Percentiles rank a stretch among this genome's conserved stretches.
Evolutionary conservation across 2,888 invertebrate species (phyloP).

Genomic region (Teleogryllus oceanicus): DNA sequence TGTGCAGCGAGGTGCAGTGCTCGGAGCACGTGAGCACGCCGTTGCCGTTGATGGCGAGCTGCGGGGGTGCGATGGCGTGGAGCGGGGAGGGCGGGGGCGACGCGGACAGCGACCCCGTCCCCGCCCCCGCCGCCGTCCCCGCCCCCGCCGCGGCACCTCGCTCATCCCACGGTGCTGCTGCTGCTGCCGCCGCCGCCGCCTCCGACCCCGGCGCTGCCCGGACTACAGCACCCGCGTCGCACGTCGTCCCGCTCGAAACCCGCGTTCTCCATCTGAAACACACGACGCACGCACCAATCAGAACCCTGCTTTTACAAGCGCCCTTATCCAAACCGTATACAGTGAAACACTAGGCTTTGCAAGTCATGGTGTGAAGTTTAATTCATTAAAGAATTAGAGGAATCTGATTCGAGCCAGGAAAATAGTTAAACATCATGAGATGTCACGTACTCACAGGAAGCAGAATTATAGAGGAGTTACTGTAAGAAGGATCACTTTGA

Average conservation of each 20-base stretch:
- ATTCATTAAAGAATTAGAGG: too few species aligned
- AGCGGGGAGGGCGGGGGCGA: conserved; percentile 30
- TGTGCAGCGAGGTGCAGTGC: conserved; percentile 28
- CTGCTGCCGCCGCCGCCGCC: conserved; percentile 36
- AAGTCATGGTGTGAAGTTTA: too few species aligned
- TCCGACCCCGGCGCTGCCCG: conserved; percentile 31
- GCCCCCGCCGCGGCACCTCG: conserved; percentile 40
- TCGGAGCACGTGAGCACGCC: conserved; percentile 40
- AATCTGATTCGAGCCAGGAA: too few species aligned
- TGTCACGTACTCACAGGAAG: too few species aligned
- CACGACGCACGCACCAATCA: too few species aligned
- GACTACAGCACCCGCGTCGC: conserved; percentile 29
- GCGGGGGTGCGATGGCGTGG: conserved; percentile 37
- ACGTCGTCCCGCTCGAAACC: conserved; percentile 41
- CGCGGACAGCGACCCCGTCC: conserved; percentile 23
- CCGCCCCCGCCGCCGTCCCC: conserved; percentile 38
- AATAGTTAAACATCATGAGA: too few species aligned
- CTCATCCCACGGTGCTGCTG: conserved; percentile 44
- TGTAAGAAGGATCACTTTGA: too few species aligned
- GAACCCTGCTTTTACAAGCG: too few species aligned
- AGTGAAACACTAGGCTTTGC: too few species aligned
- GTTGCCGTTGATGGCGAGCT: conserved; percentile 37
- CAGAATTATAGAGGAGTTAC: too few species aligned
- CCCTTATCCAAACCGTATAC: too few species aligned
- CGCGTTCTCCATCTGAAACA: conserved; percentile 52